phyloP scores from a whole-genome alignment of 2,888 invertebrate genomes.

The Patella depressa region DNA sequence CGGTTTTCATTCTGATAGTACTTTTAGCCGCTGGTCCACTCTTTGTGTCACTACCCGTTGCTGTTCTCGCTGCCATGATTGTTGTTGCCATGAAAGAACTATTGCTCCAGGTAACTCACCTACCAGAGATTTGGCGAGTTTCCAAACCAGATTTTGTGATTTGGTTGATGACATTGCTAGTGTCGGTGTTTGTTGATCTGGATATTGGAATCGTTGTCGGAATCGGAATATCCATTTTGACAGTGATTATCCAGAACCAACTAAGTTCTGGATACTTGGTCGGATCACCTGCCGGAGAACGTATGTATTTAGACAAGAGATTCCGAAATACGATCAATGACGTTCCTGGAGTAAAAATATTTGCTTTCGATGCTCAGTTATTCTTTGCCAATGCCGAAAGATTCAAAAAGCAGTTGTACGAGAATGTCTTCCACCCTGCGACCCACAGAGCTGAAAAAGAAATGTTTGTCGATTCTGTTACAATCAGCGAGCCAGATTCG shows the following conservation, averaged over 20 bases:
- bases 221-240: constrained; percentile 46
- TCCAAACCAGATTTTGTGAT: constrained; percentile 82
- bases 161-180: constrained; percentile 56
- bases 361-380: constrained; percentile 32
- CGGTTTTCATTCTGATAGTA: constrained; percentile 57
- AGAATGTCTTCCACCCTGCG: constrained; percentile 18
- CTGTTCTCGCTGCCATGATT: constrained; percentile 71
- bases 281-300: constrained; percentile 29
- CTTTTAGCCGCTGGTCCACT: constrained; percentile 57
- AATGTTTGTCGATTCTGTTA: background rate
- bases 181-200: constrained; percentile 52
- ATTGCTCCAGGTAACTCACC: constrained; percentile 78
- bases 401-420: constrained; percentile 32
- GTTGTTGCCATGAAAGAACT: constrained; percentile 70
- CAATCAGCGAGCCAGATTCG: background rate
- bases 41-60: constrained; percentile 58
- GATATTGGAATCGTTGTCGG: constrained; percentile 60
- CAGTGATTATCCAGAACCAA: constrained; percentile 47
- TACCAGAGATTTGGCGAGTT: constrained; percentile 80
- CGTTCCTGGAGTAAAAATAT: constrained; percentile 27
- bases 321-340: constrained; percentile 23
- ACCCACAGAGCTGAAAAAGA: background rate
- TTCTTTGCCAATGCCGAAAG: constrained; percentile 26
- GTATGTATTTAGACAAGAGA: constrained; percentile 26
- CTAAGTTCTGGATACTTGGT: constrained; percentile 37